Base-by-base conservation (phyloP, 2,797 vertebrate genomes). In the Acanthornis magna region DNA sequence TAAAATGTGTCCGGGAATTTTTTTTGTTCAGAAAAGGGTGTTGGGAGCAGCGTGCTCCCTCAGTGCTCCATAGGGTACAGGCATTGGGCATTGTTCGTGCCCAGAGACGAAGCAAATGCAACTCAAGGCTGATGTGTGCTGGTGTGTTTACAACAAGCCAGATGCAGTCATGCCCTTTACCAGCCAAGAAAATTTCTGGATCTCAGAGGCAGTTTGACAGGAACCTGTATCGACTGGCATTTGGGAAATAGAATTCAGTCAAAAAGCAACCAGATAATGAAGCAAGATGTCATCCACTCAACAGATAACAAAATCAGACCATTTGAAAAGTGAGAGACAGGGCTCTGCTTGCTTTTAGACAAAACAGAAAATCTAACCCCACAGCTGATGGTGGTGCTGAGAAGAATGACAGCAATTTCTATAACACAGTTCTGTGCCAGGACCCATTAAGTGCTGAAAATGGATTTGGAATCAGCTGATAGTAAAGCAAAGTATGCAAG, bases 1-100 rank as follows among this genome's bases (percentile, higher is more conserved):
- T 38, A 50, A 86, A 80, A 42, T 0, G 1, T 1, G 1, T 2
- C 50, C 16, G 13, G 1, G 0, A 38, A 2, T 5, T 18, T 50
- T 50, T 50, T 38, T 74, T 66, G 29, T 62, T 48, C 18, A 29
- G 29, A 51, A 65, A 58, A 53, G 16, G 4, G 14, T 32, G 9
- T 7, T 53, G 26, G 70, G 66, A 73, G 57, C 68, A 60, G 20
- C 0, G 0, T 45, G 51, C 29, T 88, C 20, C 34, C 27, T 18
- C 16, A 6, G 5, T 17, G 30, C 34, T 55, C 23, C 19, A 5
- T 47, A 20, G 4, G 16, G 16, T 13, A 19, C 18, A 50, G 25
- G 17, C 21, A 10, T 2, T 25, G 8, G 7, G 22, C 20, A 5
- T 2, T 40, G 19, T 8, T 50, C 68, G 42, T 71, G 61, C 21